Evolutionary conservation across 2,888 invertebrate genomes (phyloP), one percentile per base, ranked within the genome.

Genomic region (Eremobia ochroleuca): DNA sequence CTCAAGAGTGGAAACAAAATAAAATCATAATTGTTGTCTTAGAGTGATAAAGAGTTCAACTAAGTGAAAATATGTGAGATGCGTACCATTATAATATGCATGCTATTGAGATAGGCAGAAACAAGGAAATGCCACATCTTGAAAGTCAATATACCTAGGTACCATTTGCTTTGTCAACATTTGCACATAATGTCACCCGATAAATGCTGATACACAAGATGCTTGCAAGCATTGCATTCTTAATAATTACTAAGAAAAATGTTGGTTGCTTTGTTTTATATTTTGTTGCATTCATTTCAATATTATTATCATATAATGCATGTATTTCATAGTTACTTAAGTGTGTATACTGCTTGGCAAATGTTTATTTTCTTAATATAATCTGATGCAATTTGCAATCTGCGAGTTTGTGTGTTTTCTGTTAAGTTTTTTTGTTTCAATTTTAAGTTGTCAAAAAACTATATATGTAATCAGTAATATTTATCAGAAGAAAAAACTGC

Each of bases 291-390:
- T 34, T 43, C 25, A 49, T 25, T 2, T 18, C 37, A 76, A 25
- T n/a, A 31, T 40, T n/a, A 43, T 37, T 46, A 43, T 28, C 28
- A 52, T 65, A 43, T n/a, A 11, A 28, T 59, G 31, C n/a, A 43
- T 31, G 5, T 18, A n/a, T 31, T 49, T 75, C 4, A 43, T 28
- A 25, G 9, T 43, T 28, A 28, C 5, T 1, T 43, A 9, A 28
- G 1, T 43, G 15, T 28, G 28, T 55, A n/a, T 43, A 34, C 40
- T 72, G 73, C 73, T 58, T 15, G 31, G 79, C 84, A 31, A 70
- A 40, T 69, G 28, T 68, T 64, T 75, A 46, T 81, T 74, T 46
- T 52, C 1, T 65, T 31, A 31, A n/a, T 43, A 25, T 25, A 28
- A 25, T 40, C 21, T 43, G 11, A 43, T 61, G 43, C 1, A 52